Evolutionary conservation across 2,113 vertebrate genomes (phyloP).

Genomic region (Crotophaga sulcirostris): DNA sequence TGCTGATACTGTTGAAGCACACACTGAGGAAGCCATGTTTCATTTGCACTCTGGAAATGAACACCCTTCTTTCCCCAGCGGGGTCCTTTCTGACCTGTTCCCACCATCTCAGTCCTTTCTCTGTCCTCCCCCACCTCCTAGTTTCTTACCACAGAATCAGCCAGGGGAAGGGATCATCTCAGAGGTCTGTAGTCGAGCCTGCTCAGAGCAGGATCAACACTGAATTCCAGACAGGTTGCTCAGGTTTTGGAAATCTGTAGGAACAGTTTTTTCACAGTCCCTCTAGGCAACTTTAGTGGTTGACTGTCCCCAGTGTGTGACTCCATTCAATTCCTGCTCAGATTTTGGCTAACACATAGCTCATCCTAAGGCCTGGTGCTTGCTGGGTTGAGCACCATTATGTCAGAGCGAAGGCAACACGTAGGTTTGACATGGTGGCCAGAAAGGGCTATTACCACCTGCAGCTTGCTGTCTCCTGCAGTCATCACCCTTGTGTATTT

Average conservation of each 20-base stretch:
- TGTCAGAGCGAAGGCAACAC: not conserved
- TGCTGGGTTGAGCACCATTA: not conserved
- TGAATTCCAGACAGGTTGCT: not conserved
- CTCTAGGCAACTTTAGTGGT: not conserved
- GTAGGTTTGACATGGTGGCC: fast-evolving
- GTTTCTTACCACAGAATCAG: not conserved
- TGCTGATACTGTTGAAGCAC: not conserved
- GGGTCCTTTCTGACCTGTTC: not conserved
- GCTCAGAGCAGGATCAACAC: not conserved
- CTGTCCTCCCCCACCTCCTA: not conserved
- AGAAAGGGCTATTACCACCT: not conserved
- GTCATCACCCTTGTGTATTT: not conserved
- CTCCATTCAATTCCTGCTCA: not conserved
- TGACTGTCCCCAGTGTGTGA: not conserved
- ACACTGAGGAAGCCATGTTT: not conserved
- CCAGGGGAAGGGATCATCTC: not conserved
- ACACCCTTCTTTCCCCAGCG: not conserved
- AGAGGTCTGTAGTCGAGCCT: not conserved
- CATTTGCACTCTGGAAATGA: constrained; percentile 14
- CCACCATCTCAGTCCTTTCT: not conserved
- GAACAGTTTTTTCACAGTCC: not conserved
- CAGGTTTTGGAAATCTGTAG: not conserved
- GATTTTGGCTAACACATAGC: not conserved
- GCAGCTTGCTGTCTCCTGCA: not conserved
- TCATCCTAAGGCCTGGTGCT: not conserved